Percentiles rank a stretch among this genome's conserved stretches.
Evolutionary conservation across 2,888 invertebrate species (phyloP).

Genomic region (Sepioteuthis lessoniana): DNA sequence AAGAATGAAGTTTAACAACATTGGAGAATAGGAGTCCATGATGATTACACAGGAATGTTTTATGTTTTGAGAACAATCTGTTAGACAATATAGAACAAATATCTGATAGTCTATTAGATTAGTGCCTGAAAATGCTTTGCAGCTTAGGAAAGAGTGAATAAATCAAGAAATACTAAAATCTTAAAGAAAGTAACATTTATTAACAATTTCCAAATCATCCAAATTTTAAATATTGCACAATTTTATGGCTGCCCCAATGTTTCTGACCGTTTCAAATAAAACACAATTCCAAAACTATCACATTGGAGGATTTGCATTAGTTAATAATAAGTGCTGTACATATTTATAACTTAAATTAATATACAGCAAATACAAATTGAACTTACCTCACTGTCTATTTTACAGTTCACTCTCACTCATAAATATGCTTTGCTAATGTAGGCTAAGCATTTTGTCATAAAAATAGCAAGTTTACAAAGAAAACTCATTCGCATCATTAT

Average conservation of each 20-base stretch:
- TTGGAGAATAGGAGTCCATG: too few relatives aligned
- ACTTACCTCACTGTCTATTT: not conserved
- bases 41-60: too few relatives aligned
- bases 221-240: not conserved
- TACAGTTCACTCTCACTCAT: not conserved
- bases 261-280: not conserved
- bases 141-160: not conserved
- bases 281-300: not conserved
- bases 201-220: not conserved
- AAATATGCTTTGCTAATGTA: too few relatives aligned
- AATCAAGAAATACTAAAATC: not conserved
- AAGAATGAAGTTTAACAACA: too few relatives aligned
- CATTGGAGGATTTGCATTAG: not conserved
- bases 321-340: not conserved
- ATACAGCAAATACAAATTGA: not conserved
- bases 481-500: not conserved
- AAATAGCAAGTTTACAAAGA: constrained; percentile 5
- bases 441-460: too few relatives aligned
- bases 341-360: not conserved
- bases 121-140: not conserved
- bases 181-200: constrained; percentile 33
- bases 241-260: not conserved
- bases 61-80: too few relatives aligned
- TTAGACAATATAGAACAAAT: too few relatives aligned
- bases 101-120: too few relatives aligned